Base-by-base conservation (phyloP, 2,797 vertebrate genomes). In the Neosilurus mollespiculum region DNA sequence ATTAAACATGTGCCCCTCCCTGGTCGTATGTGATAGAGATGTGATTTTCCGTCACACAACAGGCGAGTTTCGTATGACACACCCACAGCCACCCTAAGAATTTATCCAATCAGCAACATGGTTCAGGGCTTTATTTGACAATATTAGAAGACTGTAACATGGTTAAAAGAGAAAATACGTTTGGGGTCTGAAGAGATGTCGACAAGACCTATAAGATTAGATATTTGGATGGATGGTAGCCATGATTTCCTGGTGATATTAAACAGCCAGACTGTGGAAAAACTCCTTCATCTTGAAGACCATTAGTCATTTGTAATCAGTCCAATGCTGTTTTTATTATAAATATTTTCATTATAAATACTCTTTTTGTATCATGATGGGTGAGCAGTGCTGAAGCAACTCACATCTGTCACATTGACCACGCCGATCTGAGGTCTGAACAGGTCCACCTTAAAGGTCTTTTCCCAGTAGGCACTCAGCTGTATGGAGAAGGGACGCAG, bases 391-490 rank as follows among this genome's bases (percentile, higher is more conserved):
- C 34, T 75, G 18, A 83, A 65, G 26, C 26, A 62, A 95, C 98
- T 97, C 89, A 99, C 98, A 0, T 99, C 98, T 0, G 98, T 99
- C 87, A 99, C 98, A 0, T 99, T 99, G 85, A 99, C 98, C 79
- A 99, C 95, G 2, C 98, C 98, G 0, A 99, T 99, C 92, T 99
- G 98, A 59, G 98, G 98, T 86, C 93, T 94, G 86, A 96, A 98
- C 49, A 99, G 93, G 90, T 99, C 96, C 73, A 99, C 91, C 88
- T 97, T 98, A 94, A 99, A 99, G 79, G 96, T 99, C 91, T 96
- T 98, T 83, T 99, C 98, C 98, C 98, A 99, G 84, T 99, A 99
- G 18, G 97, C 96, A 84, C 97, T 96, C 77, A 99, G 92, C 98
- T 99, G 92, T 26, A 43, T 26, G 62, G 18, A 67, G 69, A 80